Percentiles rank a stretch among this genome's conserved stretches.
phyloP scores from a whole-genome alignment of 2,113 vertebrate species.

The Ascaphus truei region DNA sequence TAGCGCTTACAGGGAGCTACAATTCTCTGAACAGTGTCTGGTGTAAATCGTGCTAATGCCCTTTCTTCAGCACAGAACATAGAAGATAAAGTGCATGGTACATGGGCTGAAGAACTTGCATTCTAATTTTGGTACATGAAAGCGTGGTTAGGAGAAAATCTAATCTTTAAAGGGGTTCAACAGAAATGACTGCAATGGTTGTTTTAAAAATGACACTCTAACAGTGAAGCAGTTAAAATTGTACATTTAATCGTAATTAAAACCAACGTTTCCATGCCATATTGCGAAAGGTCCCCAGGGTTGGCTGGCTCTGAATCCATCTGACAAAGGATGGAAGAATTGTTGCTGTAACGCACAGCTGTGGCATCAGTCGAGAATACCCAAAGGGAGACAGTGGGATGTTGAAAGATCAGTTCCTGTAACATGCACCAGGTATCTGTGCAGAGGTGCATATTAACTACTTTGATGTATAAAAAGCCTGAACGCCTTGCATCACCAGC shows the following conservation, averaged over 20 bases:
- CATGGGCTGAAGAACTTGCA: too few species aligned
- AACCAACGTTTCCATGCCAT: background rate
- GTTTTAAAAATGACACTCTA: too few species aligned
- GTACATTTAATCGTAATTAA: background rate
- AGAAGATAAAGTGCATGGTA: too few species aligned
- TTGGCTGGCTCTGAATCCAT: background rate
- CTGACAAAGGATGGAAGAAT: conserved; percentile 10
- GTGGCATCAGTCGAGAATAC: conserved; percentile 3
- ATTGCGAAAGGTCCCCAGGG: background rate
- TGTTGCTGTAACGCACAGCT: conserved; percentile 4
- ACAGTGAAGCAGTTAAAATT: background rate
- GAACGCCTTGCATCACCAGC: background rate
- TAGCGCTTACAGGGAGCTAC: too few species aligned
- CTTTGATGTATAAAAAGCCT: conserved; percentile 12
- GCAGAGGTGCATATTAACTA: background rate
- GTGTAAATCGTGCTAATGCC: too few species aligned
- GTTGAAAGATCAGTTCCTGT: conserved; percentile 24
- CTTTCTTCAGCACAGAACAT: too few species aligned
- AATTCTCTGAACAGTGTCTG: too few species aligned
- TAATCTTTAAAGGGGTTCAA: too few species aligned
- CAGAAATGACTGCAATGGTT: too few species aligned
- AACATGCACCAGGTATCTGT: background rate
- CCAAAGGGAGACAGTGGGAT: conserved; percentile 4
- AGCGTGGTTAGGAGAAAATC: too few species aligned
- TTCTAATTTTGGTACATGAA: too few species aligned